Evolutionary conservation across 64 coral and sea anemone genomes (phyloP).

Genomic region (Montipora sp.): DNA sequence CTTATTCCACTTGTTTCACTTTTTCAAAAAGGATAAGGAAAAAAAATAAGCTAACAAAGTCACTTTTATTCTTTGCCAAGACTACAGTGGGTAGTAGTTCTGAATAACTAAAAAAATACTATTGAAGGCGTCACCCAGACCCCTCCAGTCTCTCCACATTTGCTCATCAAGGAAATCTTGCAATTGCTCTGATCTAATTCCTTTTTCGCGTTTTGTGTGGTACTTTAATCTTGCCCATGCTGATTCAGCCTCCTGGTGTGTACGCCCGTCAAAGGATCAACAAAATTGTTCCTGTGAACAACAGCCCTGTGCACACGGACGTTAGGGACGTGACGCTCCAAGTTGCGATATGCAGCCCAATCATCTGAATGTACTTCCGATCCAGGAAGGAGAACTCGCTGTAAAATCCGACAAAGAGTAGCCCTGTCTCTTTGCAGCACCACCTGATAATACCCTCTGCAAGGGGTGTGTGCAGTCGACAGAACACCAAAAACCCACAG

Average conservation of each 20-base stretch:
- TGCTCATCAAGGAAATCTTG: constrained; percentile 44
- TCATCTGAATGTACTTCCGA: constrained; percentile 58
- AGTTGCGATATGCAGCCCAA: constrained; percentile 29
- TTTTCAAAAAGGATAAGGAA: too few relatives aligned
- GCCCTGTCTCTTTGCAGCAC: constrained; percentile 12
- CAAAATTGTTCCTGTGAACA: constrained; percentile 29
- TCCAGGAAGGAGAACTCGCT: constrained; percentile 25
- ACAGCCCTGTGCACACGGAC: constrained; percentile 16
- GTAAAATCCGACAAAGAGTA: constrained; percentile 17
- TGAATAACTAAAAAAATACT: not conserved
- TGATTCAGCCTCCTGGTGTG: constrained; percentile 49
- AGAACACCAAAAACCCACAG: constrained; percentile 52
- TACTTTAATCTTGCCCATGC: constrained; percentile 28
- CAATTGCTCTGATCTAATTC: not conserved
- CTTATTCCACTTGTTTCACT: too few relatives aligned
- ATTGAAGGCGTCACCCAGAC: not conserved
- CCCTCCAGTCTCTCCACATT: constrained; percentile 33
- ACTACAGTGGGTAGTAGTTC: not conserved
- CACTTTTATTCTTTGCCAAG: too few relatives aligned
- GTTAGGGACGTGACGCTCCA: not conserved
- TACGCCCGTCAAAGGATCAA: constrained; percentile 31
- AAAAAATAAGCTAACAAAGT: too few relatives aligned
- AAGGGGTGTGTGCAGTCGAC: not conserved
- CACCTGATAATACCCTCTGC: constrained; percentile 23
- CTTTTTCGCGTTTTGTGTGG: not conserved